Conservation (phyloP, 1,140 invertebrate species). For the Vanessa tameamea region DNA sequence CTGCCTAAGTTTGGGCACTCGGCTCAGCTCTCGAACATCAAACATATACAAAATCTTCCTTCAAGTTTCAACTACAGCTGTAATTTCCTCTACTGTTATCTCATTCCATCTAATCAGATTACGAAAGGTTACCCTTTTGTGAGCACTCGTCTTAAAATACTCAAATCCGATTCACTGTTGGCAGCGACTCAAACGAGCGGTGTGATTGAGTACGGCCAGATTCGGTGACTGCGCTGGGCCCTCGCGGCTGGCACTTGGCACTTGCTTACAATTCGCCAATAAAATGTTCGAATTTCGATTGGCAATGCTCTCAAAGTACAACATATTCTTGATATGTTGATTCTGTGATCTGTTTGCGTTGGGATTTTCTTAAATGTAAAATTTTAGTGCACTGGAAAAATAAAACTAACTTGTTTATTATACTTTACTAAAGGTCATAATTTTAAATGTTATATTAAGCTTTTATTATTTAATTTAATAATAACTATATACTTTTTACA, state of each 20-base stretch:
- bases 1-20: no score
- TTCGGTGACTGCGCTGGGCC: conserved; percentile 7
- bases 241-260: conserved; percentile 20
- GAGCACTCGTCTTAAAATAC: conserved; percentile 10
- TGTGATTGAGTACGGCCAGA: conserved; percentile 22
- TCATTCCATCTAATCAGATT: no score
- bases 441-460: no score
- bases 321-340: neutral
- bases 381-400: neutral
- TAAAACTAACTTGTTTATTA: no score
- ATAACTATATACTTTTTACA: no score
- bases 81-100: no score
- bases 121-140: neutral
- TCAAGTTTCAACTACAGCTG: no score
- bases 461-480: no score
- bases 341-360: neutral
- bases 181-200: conserved; percentile 29
- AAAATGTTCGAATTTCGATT: conserved; percentile 14
- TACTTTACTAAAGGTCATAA: no score
- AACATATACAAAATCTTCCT: no score
- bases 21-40: no score
- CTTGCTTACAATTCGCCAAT: conserved; percentile 15
- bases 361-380: neutral
- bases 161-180: conserved; percentile 24
- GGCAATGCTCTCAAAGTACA: conserved; percentile 2